Evolutionary conservation across 92 coral and sea anemone genomes (phyloP).

Genomic region (Porites cylindrica): DNA sequence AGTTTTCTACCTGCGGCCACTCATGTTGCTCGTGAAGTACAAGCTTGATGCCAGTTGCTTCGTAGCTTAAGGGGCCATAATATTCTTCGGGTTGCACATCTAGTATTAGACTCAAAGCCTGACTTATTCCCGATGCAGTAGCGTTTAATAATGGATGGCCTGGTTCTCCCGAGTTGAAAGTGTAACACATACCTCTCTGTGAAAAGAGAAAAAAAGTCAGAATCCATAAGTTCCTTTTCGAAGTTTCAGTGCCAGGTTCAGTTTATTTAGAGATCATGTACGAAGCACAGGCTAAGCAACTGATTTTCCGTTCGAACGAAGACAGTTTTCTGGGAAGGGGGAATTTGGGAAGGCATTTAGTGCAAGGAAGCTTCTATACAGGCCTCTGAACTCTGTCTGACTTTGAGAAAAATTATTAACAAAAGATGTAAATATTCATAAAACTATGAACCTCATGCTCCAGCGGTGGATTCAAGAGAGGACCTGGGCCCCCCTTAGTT

Average conservation of each 20-base stretch:
- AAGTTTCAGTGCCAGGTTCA: neutral
- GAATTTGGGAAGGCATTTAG: too few species aligned
- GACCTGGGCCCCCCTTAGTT: too few species aligned
- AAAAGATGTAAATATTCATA: too few species aligned
- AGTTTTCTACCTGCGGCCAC: slow-evolving; percentile 37
- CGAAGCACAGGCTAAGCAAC: neutral
- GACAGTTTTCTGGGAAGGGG: too few species aligned
- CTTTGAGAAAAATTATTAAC: too few species aligned
- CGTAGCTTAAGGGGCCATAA: slow-evolving; percentile 55
- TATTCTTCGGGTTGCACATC: slow-evolving; percentile 66
- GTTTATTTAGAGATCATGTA: neutral
- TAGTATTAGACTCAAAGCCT: slow-evolving; percentile 42
- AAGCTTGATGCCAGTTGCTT: slow-evolving; percentile 56
- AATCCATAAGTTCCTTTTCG: neutral
- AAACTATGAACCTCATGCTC: too few species aligned
- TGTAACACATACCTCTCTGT: slow-evolving; percentile 71
- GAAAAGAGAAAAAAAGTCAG: neutral
- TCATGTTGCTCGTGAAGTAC: slow-evolving; percentile 59
- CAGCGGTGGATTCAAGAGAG: too few species aligned
- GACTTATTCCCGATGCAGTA: slow-evolving; percentile 18
- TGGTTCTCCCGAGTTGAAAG: slow-evolving; percentile 69
- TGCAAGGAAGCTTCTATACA: too few species aligned
- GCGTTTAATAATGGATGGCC: slow-evolving; percentile 46
- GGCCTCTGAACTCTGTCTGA: too few species aligned
- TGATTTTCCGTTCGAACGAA: too few species aligned